These are phyloP conservation scores for Cyprinodon diabolis DNA, from an alignment of 2,797 vertebrate species.

Conservation along the genomic window DNA sequence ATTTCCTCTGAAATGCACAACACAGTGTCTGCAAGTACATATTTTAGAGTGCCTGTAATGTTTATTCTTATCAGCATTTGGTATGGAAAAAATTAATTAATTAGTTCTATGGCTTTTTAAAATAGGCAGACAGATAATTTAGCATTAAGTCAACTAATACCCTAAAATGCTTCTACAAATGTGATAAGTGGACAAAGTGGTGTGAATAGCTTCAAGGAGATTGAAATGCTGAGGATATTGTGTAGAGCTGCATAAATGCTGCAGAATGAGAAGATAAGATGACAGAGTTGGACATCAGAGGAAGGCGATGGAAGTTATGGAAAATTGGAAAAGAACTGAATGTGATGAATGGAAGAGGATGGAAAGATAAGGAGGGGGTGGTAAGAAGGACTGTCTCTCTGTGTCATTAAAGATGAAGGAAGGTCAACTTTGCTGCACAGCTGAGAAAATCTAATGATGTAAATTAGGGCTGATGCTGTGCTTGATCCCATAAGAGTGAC, in stretches of 20 bases:
- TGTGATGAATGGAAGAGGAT: slow-evolving; percentile 42
- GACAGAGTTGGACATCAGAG: slow-evolving; percentile 26
- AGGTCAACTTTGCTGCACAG: slow-evolving; percentile 74
- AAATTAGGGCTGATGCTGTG: slow-evolving; percentile 64
- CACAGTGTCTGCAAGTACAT: slow-evolving; percentile 9
- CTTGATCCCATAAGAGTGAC: slow-evolving; percentile 44
- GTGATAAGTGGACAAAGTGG: slow-evolving; percentile 8
- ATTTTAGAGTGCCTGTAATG: slow-evolving; percentile 17
- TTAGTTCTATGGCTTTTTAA: slow-evolving; percentile 57
- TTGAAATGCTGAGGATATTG: slow-evolving; percentile 32
- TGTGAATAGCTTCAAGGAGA: slow-evolving; percentile 17
- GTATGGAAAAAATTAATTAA: slow-evolving; percentile 50
- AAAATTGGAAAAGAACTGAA: slow-evolving; percentile 36
- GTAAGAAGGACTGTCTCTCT: slow-evolving; percentile 44
- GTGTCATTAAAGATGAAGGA: slow-evolving; percentile 69
- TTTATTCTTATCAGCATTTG: slow-evolving; percentile 30
- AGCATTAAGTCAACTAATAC: slow-evolving; percentile 35
- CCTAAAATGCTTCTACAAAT: slow-evolving; percentile 27
- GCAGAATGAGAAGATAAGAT: slow-evolving; percentile 24
- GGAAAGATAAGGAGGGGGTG: slow-evolving; percentile 10
- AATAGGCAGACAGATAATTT: slow-evolving; percentile 48
- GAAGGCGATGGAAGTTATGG: slow-evolving; percentile 49
- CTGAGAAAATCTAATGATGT: slow-evolving; percentile 71
- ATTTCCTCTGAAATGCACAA: slow-evolving; percentile 52
- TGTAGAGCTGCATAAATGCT: slow-evolving; percentile 28